A percentile compares a stretch with the other conserved stretches of the same genome.
Conservation (phyloP, 2,888 invertebrate species). For the Rutpela maculata region DNA sequence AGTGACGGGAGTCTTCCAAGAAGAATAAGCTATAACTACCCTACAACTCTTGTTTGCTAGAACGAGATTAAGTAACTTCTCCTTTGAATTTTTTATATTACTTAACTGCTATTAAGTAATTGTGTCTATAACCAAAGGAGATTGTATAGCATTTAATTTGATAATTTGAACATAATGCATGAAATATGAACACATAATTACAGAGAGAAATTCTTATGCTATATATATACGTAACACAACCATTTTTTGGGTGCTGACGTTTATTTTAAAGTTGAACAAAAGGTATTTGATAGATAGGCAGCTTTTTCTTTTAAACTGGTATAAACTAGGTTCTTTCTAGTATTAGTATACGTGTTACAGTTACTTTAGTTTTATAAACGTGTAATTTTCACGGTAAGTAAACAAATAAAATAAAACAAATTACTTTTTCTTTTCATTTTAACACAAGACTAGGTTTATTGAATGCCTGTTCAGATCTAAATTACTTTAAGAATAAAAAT, state of each 20-base stretch:
- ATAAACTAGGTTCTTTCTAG: neutral
- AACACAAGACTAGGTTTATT: neutral
- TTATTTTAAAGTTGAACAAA: neutral
- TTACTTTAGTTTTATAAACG: conserved; percentile 3
- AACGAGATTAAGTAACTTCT: no score
- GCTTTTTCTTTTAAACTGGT: neutral
- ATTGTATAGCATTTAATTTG: neutral
- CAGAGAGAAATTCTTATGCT: neutral
- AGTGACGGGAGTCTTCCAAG: no score
- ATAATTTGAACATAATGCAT: neutral
- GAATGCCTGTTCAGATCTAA: neutral
- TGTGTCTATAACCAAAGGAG: neutral
- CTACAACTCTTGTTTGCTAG: no score
- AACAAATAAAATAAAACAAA: conserved; percentile 1
- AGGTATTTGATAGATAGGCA: neutral
- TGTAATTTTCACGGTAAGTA: conserved; percentile 3
- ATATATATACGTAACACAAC: neutral
- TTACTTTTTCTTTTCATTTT: neutral
- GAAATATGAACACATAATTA: conserved; percentile 7
- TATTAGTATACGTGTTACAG: neutral
- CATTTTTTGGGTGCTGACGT: neutral
- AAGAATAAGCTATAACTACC: no score
- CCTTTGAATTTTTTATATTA: no score
- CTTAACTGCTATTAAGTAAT: neutral
- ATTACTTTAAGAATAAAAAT: conserved; percentile 1